Percentiles rank a stretch among this genome's conserved stretches.
Evolutionary conservation across 2,797 vertebrate species (phyloP).

Genomic region (Characodon lateralis): DNA sequence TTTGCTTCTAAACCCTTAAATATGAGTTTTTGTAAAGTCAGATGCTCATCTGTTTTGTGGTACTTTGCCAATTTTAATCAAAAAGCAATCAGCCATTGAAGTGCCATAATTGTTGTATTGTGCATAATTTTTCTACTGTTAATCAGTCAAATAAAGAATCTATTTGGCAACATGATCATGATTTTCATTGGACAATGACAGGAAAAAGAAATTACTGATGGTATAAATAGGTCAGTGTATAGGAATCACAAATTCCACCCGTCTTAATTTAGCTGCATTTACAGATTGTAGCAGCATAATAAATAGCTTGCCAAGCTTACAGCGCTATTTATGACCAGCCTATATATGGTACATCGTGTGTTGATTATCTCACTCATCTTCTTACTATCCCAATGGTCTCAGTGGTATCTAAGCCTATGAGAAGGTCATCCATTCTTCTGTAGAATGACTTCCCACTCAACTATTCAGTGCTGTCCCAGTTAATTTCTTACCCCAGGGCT

Average conservation of each 20-base stretch:
- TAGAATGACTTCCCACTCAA: slow-evolving; percentile 31
- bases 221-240: slow-evolving; percentile 4
- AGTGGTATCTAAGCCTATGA: slow-evolving; percentile 44
- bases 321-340: slow-evolving; percentile 33
- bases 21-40: not conserved
- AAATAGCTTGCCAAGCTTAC: slow-evolving; percentile 42
- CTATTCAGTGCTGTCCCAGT: slow-evolving; percentile 24
- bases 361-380: slow-evolving; percentile 62
- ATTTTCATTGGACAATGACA: not conserved
- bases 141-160: not conserved
- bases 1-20: too few species aligned
- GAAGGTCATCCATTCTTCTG: slow-evolving; percentile 64
- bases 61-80: not conserved
- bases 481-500: slow-evolving; percentile 34
- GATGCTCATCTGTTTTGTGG: not conserved
- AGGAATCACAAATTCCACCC: slow-evolving; percentile 25
- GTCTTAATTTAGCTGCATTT: slow-evolving; percentile 40
- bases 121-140: not conserved
- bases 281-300: slow-evolving; percentile 29
- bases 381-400: slow-evolving; percentile 38
- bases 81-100: not conserved
- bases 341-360: slow-evolving; percentile 55
- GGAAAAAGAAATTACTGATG: not conserved
- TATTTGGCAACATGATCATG: not conserved
- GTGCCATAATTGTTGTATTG: too few species aligned